Conservation (phyloP, 1,140 invertebrate genomes). For the Drosophila lowei region DNA sequence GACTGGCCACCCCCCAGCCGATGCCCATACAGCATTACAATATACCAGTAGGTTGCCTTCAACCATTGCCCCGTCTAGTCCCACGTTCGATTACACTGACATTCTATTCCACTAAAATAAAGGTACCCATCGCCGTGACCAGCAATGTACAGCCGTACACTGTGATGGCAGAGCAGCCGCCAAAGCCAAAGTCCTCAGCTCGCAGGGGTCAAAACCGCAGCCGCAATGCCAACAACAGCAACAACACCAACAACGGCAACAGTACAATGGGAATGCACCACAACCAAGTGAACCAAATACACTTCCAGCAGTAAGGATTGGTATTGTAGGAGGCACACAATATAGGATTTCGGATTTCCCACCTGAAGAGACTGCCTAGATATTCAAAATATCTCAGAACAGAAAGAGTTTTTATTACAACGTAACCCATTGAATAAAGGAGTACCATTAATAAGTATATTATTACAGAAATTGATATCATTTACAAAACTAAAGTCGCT, state of each 20-base stretch:
- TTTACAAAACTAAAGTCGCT: too few relatives aligned
- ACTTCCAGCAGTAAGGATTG: constrained; percentile 50
- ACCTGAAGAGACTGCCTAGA: constrained; percentile 29
- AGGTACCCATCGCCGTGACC: constrained; percentile 64
- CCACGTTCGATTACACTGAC: neutral
- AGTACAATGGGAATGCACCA: constrained; percentile 41
- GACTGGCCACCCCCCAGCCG: constrained; percentile 13
- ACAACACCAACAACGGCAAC: constrained; percentile 21
- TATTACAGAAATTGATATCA: too few relatives aligned
- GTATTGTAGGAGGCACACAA: too few relatives aligned
- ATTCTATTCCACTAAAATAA: too few relatives aligned
- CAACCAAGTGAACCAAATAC: constrained; percentile 51
- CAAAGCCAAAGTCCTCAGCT: constrained; percentile 49
- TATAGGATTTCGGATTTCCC: neutral
- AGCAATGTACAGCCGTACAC: constrained; percentile 24
- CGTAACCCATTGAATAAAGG: too few relatives aligned
- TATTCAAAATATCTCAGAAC: too few relatives aligned
- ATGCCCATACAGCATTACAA: constrained; percentile 58
- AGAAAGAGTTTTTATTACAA: too few relatives aligned
- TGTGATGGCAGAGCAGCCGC: constrained; percentile 53
- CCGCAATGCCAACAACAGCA: constrained; percentile 31
- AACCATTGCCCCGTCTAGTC: neutral
- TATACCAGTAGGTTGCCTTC: constrained; percentile 54
- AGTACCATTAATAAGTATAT: too few relatives aligned
- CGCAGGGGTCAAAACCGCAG: constrained; percentile 40